These are phyloP conservation scores for Tangara arthus DNA, from an alignment of 2,797 vertebrate genomes.

Conservation along the genomic window DNA sequence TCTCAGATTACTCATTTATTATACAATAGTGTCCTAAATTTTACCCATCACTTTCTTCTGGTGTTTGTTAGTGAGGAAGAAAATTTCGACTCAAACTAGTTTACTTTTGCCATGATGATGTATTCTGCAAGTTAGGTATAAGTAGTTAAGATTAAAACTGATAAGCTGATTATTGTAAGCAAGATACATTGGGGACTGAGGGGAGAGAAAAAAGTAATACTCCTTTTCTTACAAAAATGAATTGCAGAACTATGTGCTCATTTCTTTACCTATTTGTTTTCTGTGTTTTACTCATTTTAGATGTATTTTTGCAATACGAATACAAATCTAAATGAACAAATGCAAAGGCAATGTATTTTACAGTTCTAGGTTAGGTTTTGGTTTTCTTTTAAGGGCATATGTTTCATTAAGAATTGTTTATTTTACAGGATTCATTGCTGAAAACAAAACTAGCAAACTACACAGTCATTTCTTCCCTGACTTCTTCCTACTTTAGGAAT, in stretches of 20 bases:
- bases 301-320: background rate
- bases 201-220: background rate
- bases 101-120: background rate
- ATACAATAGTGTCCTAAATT: conserved; percentile 52
- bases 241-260: background rate
- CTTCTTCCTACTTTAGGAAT: background rate
- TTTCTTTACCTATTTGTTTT: background rate
- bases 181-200: background rate
- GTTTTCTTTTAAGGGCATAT: background rate
- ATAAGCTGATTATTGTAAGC: background rate
- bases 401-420: background rate
- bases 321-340: background rate
- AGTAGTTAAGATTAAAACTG: background rate
- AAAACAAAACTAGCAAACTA: background rate
- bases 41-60: conserved; percentile 13
- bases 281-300: background rate
- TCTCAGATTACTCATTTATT: conserved; percentile 62
- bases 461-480: background rate
- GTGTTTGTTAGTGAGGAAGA: background rate
- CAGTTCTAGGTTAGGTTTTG: background rate
- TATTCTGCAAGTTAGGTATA: background rate
- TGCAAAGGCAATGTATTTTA: background rate
- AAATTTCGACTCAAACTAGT: background rate
- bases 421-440: background rate
- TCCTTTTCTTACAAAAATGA: background rate